Percentiles rank a stretch among this genome's conserved stretches.
These are phyloP conservation scores for Aptenodytes patagonicus DNA, from an alignment of 2,113 vertebrate genomes.

Conservation along the genomic window DNA sequence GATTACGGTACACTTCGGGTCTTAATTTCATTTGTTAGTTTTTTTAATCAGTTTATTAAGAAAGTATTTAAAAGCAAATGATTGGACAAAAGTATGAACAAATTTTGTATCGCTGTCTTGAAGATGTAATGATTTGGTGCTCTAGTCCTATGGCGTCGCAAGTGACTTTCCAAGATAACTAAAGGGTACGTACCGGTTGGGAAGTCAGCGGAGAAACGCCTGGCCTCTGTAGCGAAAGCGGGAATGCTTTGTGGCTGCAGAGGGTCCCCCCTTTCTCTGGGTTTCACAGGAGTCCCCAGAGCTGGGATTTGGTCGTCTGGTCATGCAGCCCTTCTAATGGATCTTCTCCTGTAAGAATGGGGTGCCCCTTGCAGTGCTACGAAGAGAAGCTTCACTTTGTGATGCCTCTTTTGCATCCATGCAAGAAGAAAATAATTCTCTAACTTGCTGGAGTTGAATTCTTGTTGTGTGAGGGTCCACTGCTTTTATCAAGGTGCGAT, in stretches of 20 bases:
- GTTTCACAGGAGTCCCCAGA: not conserved
- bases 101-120: not conserved
- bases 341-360: not conserved
- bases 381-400: not conserved
- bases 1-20: accelerated
- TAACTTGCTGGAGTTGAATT: not conserved
- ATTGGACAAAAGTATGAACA: not conserved
- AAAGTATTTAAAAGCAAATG: not conserved
- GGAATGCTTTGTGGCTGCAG: not conserved
- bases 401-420: not conserved
- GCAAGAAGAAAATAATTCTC: not conserved
- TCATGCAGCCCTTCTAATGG: too few relatives aligned
- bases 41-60: not conserved
- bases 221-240: not conserved
- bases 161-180: not conserved
- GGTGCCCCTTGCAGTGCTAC: not conserved
- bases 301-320: not conserved
- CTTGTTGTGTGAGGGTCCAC: not conserved
- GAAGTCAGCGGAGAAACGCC: not conserved
- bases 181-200: not conserved
- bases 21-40: not conserved
- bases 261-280: not conserved
- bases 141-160: not conserved
- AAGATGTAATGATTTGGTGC: not conserved
- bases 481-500: not conserved